Conservation (phyloP, 1,140 invertebrate genomes). For the Zophobas atratus region DNA sequence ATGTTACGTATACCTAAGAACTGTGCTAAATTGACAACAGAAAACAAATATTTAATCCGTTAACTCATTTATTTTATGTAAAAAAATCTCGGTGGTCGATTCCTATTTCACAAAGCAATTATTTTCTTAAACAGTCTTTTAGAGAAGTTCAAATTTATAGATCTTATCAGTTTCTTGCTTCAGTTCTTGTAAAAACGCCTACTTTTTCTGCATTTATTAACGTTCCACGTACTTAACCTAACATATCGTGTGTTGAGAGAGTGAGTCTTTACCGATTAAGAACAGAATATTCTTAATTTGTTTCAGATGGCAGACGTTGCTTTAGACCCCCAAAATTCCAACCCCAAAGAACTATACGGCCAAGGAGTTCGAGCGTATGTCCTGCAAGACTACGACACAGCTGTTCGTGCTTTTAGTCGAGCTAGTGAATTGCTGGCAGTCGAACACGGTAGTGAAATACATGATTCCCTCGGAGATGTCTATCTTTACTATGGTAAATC, state of each 20-base stretch:
- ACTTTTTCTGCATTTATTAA: not conserved
- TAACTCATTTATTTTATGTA: too few relatives aligned
- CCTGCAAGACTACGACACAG: slow-evolving; percentile 83
- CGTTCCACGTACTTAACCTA: not conserved
- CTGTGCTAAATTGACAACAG: too few relatives aligned
- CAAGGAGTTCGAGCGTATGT: slow-evolving; percentile 84
- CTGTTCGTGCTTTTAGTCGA: slow-evolving; percentile 82
- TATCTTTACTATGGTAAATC: slow-evolving; percentile 80
- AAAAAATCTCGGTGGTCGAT: too few relatives aligned
- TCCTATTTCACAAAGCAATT: too few relatives aligned
- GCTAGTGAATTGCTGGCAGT: slow-evolving; percentile 81
- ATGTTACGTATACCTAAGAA: too few relatives aligned
- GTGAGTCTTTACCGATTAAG: not conserved
- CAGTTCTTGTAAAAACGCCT: not conserved
- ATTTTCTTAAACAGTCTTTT: too few relatives aligned
- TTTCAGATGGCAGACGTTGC: slow-evolving; percentile 74
- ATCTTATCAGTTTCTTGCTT: not conserved
- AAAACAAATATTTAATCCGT: too few relatives aligned
- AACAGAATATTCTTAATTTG: slow-evolving; percentile 15
- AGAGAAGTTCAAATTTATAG: not conserved
- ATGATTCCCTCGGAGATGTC: slow-evolving; percentile 84
- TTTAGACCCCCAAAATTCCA: slow-evolving; percentile 68
- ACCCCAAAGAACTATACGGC: slow-evolving; percentile 73
- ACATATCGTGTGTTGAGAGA: not conserved
- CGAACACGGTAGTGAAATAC: slow-evolving; percentile 82